Percentiles rank a stretch among this genome's conserved stretches.
These are phyloP conservation scores for Hydrochoerus hydrochaeris DNA, from an alignment of 2,113 vertebrate species.

Conservation along the genomic window DNA sequence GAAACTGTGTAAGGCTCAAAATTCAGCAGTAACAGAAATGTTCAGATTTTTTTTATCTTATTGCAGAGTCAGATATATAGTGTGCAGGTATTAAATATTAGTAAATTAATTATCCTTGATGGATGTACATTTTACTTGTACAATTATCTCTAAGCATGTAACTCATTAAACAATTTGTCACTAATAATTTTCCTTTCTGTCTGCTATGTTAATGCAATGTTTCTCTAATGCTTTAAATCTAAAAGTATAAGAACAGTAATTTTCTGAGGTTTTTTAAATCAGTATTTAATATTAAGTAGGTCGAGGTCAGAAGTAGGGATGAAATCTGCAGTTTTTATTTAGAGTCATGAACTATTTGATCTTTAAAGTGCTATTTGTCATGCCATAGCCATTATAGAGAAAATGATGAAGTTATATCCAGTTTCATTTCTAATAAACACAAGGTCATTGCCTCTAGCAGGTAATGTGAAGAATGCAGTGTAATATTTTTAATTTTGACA, in stretches of 20 bases:
- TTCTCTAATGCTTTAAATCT: not conserved
- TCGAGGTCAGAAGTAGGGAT: conserved; percentile 42
- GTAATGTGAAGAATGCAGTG: conserved; percentile 33
- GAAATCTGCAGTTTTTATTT: not conserved
- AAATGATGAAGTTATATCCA: conserved; percentile 5
- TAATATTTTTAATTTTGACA: conserved; percentile 18
- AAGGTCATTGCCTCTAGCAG: conserved; percentile 56
- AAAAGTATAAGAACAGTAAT: not conserved
- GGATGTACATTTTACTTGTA: not conserved
- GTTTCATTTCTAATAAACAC: conserved; percentile 70
- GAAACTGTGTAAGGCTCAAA: not conserved
- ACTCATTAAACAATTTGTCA: not conserved
- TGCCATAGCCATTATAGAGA: conserved; percentile 4
- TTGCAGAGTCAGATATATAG: fast-evolving
- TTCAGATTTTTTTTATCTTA: not conserved
- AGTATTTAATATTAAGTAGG: not conserved
- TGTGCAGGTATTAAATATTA: not conserved
- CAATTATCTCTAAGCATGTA: not conserved
- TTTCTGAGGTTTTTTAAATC: not conserved
- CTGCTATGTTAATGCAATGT: not conserved
- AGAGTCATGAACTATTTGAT: not conserved
- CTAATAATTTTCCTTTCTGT: not conserved
- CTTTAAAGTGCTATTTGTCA: conserved; percentile 39
- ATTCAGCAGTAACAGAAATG: not conserved
- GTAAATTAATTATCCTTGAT: not conserved